Conservation (phyloP, 2,888 invertebrate species). For the Mycalesis mineus region DNA sequence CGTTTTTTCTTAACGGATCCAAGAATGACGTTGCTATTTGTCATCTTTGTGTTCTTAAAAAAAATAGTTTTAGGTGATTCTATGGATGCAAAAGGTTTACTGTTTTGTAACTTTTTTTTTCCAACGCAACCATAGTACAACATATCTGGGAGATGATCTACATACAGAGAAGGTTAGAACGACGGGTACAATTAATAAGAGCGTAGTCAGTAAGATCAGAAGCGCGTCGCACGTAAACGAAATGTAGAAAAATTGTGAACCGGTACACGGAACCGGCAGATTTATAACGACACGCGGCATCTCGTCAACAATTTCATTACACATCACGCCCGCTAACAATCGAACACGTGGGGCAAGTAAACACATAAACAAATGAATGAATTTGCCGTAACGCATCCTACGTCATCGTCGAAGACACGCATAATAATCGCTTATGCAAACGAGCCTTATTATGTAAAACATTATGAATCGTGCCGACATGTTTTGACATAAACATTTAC, state of each 20-base stretch:
- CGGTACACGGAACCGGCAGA: neutral
- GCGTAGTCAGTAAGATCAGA: too few species aligned
- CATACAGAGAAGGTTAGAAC: too few species aligned
- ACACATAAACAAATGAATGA: slow-evolving; percentile 71
- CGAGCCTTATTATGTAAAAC: slow-evolving; percentile 73
- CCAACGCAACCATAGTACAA: too few species aligned
- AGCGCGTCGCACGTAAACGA: too few species aligned
- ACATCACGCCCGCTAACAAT: slow-evolving; percentile 62
- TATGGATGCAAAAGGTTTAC: too few species aligned
- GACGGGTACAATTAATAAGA: too few species aligned
- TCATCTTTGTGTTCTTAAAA: too few species aligned
- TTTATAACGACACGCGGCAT: slow-evolving; percentile 9
- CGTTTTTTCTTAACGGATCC: too few species aligned
- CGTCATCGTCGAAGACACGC: slow-evolving; percentile 70
- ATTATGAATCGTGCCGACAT: slow-evolving; percentile 59
- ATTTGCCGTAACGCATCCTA: slow-evolving; percentile 61
- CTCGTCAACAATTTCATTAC: slow-evolving; percentile 57
- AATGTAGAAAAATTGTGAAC: neutral
- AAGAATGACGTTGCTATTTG: too few species aligned
- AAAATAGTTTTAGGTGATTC: too few species aligned
- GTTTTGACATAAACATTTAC: slow-evolving; percentile 71
- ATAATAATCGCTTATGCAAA: slow-evolving; percentile 75
- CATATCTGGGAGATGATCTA: too few species aligned
- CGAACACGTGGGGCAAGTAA: slow-evolving; percentile 70
- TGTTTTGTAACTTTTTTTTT: too few species aligned